phyloP scores from a whole-genome alignment of 2,113 vertebrate genomes.

The Thinocorus orbignyianus region DNA sequence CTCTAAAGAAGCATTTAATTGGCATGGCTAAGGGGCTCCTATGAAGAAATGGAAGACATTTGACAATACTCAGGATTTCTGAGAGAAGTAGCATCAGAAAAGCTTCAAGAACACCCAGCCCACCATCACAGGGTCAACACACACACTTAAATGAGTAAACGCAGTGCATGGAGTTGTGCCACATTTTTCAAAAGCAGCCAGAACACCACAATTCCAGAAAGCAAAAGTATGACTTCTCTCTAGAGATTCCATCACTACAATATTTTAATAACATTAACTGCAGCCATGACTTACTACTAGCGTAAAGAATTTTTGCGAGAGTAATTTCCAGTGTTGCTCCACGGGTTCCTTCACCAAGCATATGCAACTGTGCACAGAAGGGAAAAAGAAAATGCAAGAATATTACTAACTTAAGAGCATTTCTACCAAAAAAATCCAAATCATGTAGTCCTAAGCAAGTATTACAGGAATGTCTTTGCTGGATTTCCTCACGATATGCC shows the following conservation, averaged over 20 bases:
- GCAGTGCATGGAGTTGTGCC: not conserved
- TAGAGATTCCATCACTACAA: not conserved
- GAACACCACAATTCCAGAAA: not conserved
- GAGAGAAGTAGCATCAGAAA: not conserved
- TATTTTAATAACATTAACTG: not conserved
- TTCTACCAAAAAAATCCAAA: not conserved
- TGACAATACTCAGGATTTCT: not conserved
- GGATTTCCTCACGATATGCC: not conserved
- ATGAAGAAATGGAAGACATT: not conserved
- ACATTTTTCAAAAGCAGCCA: not conserved
- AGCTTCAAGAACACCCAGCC: not conserved
- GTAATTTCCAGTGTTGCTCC: constrained; percentile 90
- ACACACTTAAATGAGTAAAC: not conserved
- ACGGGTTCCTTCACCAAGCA: constrained; percentile 91
- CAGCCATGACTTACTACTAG: constrained; percentile 81
- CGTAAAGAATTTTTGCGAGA: constrained; percentile 87
- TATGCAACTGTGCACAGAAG: constrained; percentile 84
- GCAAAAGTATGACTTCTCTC: not conserved
- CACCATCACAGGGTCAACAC: not conserved
- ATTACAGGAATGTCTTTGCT: not conserved
- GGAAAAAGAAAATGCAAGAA: not conserved
- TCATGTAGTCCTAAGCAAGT: not conserved
- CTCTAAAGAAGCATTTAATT: not conserved
- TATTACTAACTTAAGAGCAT: not conserved
- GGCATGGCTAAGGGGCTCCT: not conserved